Percentiles rank a stretch among this genome's conserved stretches.
Conservation (phyloP, 2,888 invertebrate genomes). For the Cremastinae sp. region DNA sequence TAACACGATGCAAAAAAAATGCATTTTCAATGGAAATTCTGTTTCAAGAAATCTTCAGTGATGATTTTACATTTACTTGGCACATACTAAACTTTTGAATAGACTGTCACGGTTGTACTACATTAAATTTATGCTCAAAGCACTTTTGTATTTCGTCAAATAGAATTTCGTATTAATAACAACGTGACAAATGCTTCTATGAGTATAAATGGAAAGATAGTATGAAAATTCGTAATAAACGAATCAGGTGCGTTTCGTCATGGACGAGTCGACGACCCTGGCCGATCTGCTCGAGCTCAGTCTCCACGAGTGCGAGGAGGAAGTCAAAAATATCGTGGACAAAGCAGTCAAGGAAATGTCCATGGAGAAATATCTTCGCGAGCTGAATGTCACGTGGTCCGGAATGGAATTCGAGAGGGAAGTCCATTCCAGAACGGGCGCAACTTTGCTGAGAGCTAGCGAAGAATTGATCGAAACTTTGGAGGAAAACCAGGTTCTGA, state of each 20-base stretch:
- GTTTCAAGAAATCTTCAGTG: too few relatives aligned
- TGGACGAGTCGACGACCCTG: slow-evolving; percentile 95
- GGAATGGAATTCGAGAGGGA: slow-evolving; percentile 96
- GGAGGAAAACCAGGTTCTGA: slow-evolving; percentile 95
- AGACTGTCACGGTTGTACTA: too few relatives aligned
- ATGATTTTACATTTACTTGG: too few relatives aligned
- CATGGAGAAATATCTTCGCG: slow-evolving; percentile 97
- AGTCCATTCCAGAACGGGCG: slow-evolving; percentile 92
- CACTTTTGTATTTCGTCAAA: slow-evolving; percentile 28
- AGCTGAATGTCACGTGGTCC: slow-evolving; percentile 95
- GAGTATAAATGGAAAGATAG: neutral
- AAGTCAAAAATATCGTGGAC: slow-evolving; percentile 98
- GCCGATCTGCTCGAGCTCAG: slow-evolving; percentile 95
- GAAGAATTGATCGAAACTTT: slow-evolving; percentile 98
- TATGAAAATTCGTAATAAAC: slow-evolving; percentile 46
- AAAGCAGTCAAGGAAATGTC: slow-evolving; percentile 99
- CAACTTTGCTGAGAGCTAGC: slow-evolving; percentile 91
- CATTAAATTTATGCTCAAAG: too few relatives aligned
- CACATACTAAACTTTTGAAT: too few relatives aligned
- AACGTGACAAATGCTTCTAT: slow-evolving; percentile 9
- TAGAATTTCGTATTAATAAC: slow-evolving; percentile 16
- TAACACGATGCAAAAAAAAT: too few relatives aligned
- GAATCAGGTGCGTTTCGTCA: slow-evolving; percentile 92
- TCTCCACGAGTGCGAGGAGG: slow-evolving; percentile 98
- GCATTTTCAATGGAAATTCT: too few relatives aligned